A percentile compares a stretch with the other conserved stretches of the same genome.
phyloP scores from a whole-genome alignment of 2,797 vertebrate genomes.

The Crypturellus tataupa region DNA sequence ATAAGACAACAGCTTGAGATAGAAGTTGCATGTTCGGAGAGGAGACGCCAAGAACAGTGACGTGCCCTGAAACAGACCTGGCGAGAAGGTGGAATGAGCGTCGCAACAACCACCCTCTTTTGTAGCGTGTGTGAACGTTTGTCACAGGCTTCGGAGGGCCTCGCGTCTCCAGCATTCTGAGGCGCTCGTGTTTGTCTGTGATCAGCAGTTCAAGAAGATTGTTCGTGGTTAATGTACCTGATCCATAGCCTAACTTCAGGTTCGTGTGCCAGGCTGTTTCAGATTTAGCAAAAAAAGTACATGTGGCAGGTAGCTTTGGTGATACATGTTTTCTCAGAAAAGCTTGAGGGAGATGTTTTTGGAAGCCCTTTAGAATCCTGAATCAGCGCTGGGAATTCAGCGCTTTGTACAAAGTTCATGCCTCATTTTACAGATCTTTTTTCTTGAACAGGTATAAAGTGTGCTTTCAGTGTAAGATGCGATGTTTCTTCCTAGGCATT shows the following conservation, averaged over 20 bases:
- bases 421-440: neutral
- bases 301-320: neutral
- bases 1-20: slow-evolving; percentile 77
- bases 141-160: neutral
- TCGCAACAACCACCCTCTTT: neutral
- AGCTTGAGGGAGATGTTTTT: neutral
- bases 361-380: neutral
- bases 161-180: no score
- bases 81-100: neutral
- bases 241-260: neutral
- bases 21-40: slow-evolving; percentile 85
- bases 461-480: neutral
- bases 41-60: slow-evolving; percentile 84
- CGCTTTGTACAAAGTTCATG: neutral
- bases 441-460: neutral
- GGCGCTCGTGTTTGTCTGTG: neutral
- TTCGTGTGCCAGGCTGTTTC: neutral
- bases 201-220: neutral
- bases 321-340: neutral
- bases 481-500: neutral
- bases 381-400: neutral
- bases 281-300: neutral
- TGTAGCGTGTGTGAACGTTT: no score
- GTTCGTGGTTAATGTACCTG: neutral
- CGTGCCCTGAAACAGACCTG: slow-evolving; percentile 79